Evolutionary conservation across 2,888 invertebrate genomes (phyloP).

Genomic region (Drosophila lutescens): DNA sequence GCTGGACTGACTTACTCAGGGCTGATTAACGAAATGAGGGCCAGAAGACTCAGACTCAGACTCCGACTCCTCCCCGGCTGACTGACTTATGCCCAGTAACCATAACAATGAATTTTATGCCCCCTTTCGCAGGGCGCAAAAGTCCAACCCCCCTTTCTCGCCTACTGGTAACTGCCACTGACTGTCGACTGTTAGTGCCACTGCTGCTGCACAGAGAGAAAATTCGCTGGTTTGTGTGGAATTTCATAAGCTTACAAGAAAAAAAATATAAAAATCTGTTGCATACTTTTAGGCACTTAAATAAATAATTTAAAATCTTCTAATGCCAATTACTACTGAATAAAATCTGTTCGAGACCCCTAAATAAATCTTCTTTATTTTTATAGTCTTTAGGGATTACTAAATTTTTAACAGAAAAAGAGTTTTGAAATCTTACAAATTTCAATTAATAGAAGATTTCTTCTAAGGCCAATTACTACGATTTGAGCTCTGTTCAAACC

Average conservation of each 20-base stretch:
- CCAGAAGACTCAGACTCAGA: constrained; percentile 6
- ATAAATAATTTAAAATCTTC: background rate
- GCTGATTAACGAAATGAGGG: constrained; percentile 74
- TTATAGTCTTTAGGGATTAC: no score
- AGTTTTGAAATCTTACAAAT: no score
- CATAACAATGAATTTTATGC: constrained; percentile 78
- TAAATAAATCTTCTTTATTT: no score
- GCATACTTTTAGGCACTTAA: no score
- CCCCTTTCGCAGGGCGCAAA: constrained; percentile 3
- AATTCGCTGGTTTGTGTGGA: background rate
- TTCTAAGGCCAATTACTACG: no score
- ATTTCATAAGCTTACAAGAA: background rate
- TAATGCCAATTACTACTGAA: no score
- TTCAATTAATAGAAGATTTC: no score
- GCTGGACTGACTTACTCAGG: constrained; percentile 62
- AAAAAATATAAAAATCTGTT: no score
- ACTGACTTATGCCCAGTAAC: constrained; percentile 77
- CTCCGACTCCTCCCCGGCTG: constrained; percentile 45
- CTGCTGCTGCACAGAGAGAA: constrained; percentile 31
- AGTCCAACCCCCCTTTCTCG: constrained; percentile 1
- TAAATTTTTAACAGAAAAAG: no score
- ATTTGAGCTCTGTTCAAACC: no score
- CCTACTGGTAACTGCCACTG: constrained; percentile 31
- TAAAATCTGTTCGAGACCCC: no score
- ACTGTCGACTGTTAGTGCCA: constrained; percentile 36